Conservation (phyloP, 37 sponge, comb jelly and placozoan species). For the Chondrosia reniformis region DNA sequence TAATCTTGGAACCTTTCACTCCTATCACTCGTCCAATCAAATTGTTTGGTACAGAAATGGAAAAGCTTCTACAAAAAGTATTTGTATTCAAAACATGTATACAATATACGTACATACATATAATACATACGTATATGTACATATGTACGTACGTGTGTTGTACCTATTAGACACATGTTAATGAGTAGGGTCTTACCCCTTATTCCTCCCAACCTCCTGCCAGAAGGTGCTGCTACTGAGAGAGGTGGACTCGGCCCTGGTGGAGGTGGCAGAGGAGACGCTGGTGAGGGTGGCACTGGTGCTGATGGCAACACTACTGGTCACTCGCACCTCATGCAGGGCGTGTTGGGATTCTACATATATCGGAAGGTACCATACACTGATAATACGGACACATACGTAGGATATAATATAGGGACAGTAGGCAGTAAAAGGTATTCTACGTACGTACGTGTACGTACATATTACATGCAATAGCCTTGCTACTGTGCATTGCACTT, state of each 20-base stretch:
- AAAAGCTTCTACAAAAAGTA: background rate
- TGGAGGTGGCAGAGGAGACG: background rate
- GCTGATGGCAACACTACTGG: slow-evolving; percentile 13
- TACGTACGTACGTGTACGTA: background rate
- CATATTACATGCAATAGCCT: background rate
- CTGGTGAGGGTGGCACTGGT: slow-evolving; percentile 18
- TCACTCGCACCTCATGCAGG: background rate
- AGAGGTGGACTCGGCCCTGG: background rate
- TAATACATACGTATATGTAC: background rate
- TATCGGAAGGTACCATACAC: too few species aligned
- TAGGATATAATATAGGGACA: background rate
- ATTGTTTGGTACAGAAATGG: slow-evolving; percentile 67
- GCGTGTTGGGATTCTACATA: background rate
- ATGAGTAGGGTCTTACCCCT: background rate
- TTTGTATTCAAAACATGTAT: background rate
- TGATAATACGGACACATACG: background rate
- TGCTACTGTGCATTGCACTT: too few species aligned
- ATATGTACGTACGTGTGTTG: background rate
- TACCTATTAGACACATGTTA: background rate
- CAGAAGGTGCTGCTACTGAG: background rate
- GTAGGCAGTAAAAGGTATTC: background rate
- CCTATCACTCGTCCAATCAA: slow-evolving; percentile 92
- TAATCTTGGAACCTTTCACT: slow-evolving; percentile 77
- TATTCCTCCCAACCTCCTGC: slow-evolving; percentile 20
- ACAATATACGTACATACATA: background rate